phyloP scores from a whole-genome alignment of 1,140 invertebrate genomes.

The Hylyphantes graminicola region DNA sequence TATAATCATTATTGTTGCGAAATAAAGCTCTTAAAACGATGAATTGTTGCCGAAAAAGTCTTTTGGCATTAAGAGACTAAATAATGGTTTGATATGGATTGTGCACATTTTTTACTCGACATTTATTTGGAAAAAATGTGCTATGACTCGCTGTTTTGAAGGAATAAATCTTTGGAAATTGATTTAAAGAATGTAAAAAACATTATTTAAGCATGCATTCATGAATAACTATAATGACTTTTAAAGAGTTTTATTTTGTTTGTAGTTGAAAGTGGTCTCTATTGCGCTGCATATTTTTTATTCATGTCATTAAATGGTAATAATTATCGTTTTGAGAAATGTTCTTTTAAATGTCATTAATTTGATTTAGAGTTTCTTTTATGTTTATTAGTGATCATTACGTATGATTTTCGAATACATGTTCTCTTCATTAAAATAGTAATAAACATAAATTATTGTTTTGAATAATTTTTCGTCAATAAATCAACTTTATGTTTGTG shows the following conservation, averaged over 20 bases:
- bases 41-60: conserved; percentile 10
- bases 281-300: not conserved
- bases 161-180: conserved; percentile 16
- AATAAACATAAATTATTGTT: no score
- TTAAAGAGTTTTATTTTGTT: conserved; percentile 20
- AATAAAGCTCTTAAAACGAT: conserved; percentile 35
- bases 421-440: no score
- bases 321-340: no score
- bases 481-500: no score
- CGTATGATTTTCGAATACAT: no score
- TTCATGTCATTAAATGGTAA: no score
- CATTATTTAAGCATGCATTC: conserved; percentile 5
- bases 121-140: not conserved
- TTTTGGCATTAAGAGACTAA: no score
- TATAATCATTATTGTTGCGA: conserved; percentile 25
- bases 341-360: no score
- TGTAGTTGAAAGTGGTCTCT: not conserved
- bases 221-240: conserved; percentile 36
- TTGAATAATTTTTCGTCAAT: no score
- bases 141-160: not conserved
- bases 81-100: not conserved
- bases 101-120: not conserved
- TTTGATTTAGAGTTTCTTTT: no score
- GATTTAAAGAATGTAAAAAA: not conserved
- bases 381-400: no score